Base-by-base conservation (phyloP, 2,113 vertebrate species). In the Peromyscus maniculatus region DNA sequence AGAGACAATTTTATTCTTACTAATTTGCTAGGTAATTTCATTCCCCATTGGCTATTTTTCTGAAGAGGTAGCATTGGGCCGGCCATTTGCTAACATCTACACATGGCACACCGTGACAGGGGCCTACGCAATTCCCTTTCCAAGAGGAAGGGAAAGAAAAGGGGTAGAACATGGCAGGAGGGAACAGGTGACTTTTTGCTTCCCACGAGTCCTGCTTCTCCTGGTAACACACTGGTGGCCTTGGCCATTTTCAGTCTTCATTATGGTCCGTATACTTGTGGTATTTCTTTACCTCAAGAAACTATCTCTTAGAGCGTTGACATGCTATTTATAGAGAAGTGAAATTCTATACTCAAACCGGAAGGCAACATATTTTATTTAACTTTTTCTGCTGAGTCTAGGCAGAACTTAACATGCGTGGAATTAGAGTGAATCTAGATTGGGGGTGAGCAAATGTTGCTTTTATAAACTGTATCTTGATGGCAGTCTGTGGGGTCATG, bases 301-400 rank as follows among this genome's bases (percentile, higher is more conserved):
- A 95, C 62, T 13, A 83, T 57, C 52, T 90, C 91, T 74, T 89
- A 96, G 46, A 75, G 28, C 46, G 17, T 57, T 86, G 59, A 93
- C 22, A 43, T 28, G 16, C 62, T 96, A 95, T 95, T 96, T 91
- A 87, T 43, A 87, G 91, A 95, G 86, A 92, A 91, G 82, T 95
- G 67, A 87, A 97, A 96, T 93, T 97, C 66, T 43, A 69, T 91
- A 94, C 78, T 84, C 95, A 97, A 95, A 94, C 36, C 26, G 94
- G 67, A 96, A 96, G 33, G 93, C 83, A 67, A 91, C 79, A 57
- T 93, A 88, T 87, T 94, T 95, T 88, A 95, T 86, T 89, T 72
- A 94, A 95, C 89, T 82, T 94, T 43, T 72, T 83, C 78, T 33
- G 62, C 0, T 8, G 74, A 94, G 83, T 57, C 72, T 24, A 80